phyloP scores from a whole-genome alignment of 2,888 invertebrate species.

The Hoplodrina ambigua region DNA sequence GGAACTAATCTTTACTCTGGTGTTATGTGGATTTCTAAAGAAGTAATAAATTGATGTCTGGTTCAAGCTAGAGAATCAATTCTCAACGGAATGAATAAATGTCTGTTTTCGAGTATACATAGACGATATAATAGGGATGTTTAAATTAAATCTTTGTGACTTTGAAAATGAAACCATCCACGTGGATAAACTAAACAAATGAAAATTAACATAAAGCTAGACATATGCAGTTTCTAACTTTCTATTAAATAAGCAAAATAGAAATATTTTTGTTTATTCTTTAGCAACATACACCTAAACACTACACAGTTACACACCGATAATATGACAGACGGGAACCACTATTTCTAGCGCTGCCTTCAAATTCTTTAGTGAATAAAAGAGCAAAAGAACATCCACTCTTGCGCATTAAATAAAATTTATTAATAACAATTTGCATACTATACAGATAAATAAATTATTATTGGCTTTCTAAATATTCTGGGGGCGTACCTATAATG shows the following conservation, averaged over 20 bases:
- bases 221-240: no score
- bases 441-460: constrained; percentile 25
- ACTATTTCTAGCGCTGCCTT: not conserved
- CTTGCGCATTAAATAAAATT: not conserved
- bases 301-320: no score
- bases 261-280: no score
- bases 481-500: constrained; percentile 27
- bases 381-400: not conserved
- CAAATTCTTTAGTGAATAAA: not conserved
- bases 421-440: constrained; percentile 28
- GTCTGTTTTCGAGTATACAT: not conserved
- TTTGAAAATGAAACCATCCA: no score
- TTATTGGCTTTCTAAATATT: constrained; percentile 35
- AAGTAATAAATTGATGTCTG: constrained; percentile 10
- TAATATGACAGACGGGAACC: no score
- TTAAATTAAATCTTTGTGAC: not conserved
- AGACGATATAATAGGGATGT: not conserved
- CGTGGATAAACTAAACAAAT: no score
- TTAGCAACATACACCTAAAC: no score
- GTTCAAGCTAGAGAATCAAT: not conserved
- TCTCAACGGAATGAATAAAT: not conserved
- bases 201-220: no score
- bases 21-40: constrained; percentile 37
- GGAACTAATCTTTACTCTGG: constrained; percentile 48
- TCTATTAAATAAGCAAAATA: no score